A percentile compares a stretch with the other conserved stretches of the same genome.
Evolutionary conservation across 2,888 invertebrate species (phyloP).

Genomic region (Habrosyne pyritoides): DNA sequence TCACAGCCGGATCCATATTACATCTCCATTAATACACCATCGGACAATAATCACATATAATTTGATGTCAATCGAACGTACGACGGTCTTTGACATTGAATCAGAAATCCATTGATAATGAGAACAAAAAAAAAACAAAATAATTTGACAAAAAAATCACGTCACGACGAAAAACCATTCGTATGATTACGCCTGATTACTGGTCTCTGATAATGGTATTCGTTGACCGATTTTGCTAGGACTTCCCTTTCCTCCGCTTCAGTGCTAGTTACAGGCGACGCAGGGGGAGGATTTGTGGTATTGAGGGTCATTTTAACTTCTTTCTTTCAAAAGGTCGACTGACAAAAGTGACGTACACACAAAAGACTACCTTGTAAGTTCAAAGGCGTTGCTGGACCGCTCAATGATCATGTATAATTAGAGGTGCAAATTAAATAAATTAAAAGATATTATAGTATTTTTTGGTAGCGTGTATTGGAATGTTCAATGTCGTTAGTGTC

Average conservation of each 20-base stretch:
- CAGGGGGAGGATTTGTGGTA: conserved; percentile 32
- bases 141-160: conserved; percentile 68
- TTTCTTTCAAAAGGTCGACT: conserved; percentile 62
- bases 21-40: conserved; percentile 41
- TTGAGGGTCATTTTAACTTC: conserved; percentile 38
- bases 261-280: conserved; percentile 14
- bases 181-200: conserved; percentile 77
- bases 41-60: conserved; percentile 58
- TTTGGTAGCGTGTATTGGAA: conserved; percentile 52
- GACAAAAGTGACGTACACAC: conserved; percentile 71
- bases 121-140: conserved; percentile 51
- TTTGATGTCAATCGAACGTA: conserved; percentile 75
- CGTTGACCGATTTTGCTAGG: conserved; percentile 43
- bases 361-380: conserved; percentile 80
- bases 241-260: conserved; percentile 41
- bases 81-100: conserved; percentile 76
- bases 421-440: conserved; percentile 76
- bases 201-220: conserved; percentile 70
- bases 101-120: conserved; percentile 57
- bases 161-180: conserved; percentile 70
- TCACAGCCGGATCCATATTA: conserved; percentile 41
- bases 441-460: conserved; percentile 47
- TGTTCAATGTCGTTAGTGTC: conserved; percentile 15
- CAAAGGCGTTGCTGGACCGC: conserved; percentile 69
- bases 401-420: conserved; percentile 75